These are phyloP conservation scores for Hippocampus comes DNA, from an alignment of 2,113 vertebrate genomes.

Conservation along the genomic window DNA sequence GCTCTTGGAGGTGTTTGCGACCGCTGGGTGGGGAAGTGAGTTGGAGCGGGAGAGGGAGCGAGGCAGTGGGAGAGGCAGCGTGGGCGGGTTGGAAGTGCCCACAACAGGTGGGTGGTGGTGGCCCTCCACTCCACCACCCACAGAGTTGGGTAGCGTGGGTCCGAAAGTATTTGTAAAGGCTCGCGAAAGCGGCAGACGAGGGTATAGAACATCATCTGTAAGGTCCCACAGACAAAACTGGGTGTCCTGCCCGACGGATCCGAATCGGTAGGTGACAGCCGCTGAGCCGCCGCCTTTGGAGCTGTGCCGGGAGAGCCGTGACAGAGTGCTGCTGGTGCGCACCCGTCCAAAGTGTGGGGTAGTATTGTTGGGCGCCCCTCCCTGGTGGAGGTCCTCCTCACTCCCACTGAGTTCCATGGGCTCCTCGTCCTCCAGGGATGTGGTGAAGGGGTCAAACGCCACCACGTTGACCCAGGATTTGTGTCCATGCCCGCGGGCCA, in stretches of 20 bases:
- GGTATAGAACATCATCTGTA: slow-evolving; percentile 82
- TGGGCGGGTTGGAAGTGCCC: slow-evolving; percentile 51
- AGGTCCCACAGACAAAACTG: slow-evolving; percentile 93
- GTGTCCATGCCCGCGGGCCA: slow-evolving; percentile 86
- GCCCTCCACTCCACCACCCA: slow-evolving; percentile 61
- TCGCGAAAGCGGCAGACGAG: slow-evolving; percentile 76
- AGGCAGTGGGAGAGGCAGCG: slow-evolving; percentile 70
- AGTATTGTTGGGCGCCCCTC: slow-evolving; percentile 38
- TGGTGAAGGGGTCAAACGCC: slow-evolving; percentile 87
- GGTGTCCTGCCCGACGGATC: slow-evolving; percentile 89
- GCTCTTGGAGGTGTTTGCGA: slow-evolving; percentile 68
- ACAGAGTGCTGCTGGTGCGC: slow-evolving; percentile 78
- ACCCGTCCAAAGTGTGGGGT: slow-evolving; percentile 68
- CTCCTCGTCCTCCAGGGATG: slow-evolving; percentile 76
- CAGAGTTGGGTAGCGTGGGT: slow-evolving; percentile 62
- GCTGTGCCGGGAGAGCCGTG: slow-evolving; percentile 78
- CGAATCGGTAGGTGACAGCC: slow-evolving; percentile 83
- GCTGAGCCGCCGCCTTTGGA: slow-evolving; percentile 66
- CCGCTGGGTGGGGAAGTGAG: slow-evolving; percentile 83
- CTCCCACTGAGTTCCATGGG: slow-evolving; percentile 72
- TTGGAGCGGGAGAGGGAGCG: slow-evolving; percentile 87
- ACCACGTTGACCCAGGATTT: slow-evolving; percentile 94
- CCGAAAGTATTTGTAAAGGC: slow-evolving; percentile 78
- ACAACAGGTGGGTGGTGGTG: slow-evolving; percentile 72
- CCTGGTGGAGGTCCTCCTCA: slow-evolving; percentile 75